Evolutionary conservation across 1,140 invertebrate species (phyloP), one percentile per base, ranked within the genome.

Genomic region (Drosophila subpulchrella): DNA sequence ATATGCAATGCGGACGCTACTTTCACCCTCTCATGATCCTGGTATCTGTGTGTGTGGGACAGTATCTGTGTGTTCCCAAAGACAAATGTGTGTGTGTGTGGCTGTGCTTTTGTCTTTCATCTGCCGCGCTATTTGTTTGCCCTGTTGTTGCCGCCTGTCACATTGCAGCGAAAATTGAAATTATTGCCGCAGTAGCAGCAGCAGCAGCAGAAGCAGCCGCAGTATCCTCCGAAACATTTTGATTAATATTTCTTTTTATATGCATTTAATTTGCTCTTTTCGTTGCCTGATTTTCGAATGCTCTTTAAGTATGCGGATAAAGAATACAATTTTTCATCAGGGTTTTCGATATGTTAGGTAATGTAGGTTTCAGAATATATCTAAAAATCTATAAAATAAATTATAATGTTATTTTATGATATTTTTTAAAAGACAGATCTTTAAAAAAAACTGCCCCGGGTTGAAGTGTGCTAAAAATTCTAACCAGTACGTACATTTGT

Each of bases 121-220:
- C 66, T 79, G 60, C 67, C 63, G 46, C 46, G 57, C 36, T 78
- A 50, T 77, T 84, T 84, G 72, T 80, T 84, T 68, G 67, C 66
- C 72, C 63, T 76, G 77, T 81, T 81, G 81, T 68, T 78, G 74
- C 54, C 60, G 74, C 78, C 77, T 85, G 81, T 81, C 82, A 86
- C 78, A 78, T 81, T 86, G 82, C 56, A 72, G 68, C 72, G 68
- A 59, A 84, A 89, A 88, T 88, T 89, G 80, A 88, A 88, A 88
- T 89, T 88, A 88, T 89, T 89, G 76, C 83, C 47, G 47, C 65
- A 63, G 38, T 48, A 81, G 59, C 67, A 47, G 67, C 67, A 39
- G 68, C 83, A 44, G 54, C 65, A 47, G 67, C 67, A 39, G 68
- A 83, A 44, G 54, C 65, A 63, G 38, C 51, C 73, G 58, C 67